Base-by-base conservation (phyloP, 37 sponge, comb jelly and placozoan genomes). In the Hexactinellida sp. region DNA sequence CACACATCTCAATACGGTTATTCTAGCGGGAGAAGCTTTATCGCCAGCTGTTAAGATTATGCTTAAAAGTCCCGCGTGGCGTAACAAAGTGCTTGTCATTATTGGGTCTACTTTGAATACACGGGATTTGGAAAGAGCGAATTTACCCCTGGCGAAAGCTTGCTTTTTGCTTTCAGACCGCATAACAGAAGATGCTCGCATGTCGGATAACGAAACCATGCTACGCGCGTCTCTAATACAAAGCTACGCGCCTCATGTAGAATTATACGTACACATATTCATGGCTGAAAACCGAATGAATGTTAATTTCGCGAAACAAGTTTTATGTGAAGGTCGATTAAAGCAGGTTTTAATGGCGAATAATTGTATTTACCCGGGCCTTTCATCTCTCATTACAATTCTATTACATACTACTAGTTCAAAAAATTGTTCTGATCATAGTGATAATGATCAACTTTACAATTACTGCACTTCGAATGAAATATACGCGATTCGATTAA, bases 321-420 rank as follows among this genome's bases (percentile, higher is more conserved):
- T 93, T 0, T 32, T 93, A 83, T 91, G 91, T 76, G 91, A 91
- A 38, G 88, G 88, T 23, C 88, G 90, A 63, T 54, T 93, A 36
- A 91, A 87, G 47, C 63, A 83, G 28, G 88, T 90, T 0, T 32
- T 93, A 38, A 3, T 93, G 88, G 94, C 94, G 24, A 89, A 85
- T 39, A 89, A 89, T 86, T 82, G 88, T 54, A 36, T 82, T 34
- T 93, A 91, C 39, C 90, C 90, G 1, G 94, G 94, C 1, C 83
- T 88, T 54, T 84, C 86, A 30, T 89, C 94, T 21, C 54, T 93
- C 28, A 82, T 89, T 19, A 91, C 91, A 36, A 84, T 93, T 5
- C 86, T 93, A 5, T 82, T 93, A 25, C 94, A 93, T 55, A 93
- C 94, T 37, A 87, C 89, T 85, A 92, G 82, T 30, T 36, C 83